These are phyloP conservation scores for Syngnathus acus DNA, from an alignment of 2,797 vertebrate species.

Conservation along the genomic window DNA sequence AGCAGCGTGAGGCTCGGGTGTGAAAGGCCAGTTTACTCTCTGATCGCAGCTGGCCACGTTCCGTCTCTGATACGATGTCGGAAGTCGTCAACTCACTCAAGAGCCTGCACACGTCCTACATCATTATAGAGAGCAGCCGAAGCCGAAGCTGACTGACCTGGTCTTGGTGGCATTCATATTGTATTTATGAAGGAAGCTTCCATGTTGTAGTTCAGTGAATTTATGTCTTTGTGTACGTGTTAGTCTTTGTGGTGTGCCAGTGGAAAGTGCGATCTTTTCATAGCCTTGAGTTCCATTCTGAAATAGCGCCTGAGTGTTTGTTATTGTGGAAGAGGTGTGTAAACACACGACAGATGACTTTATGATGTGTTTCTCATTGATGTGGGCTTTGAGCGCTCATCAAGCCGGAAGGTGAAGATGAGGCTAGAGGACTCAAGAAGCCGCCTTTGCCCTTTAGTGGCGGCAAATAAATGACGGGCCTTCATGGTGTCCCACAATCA, in stretches of 20 bases:
- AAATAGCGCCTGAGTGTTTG: constrained; percentile 11
- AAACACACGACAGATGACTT: constrained; percentile 32
- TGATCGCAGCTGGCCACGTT: too few species aligned
- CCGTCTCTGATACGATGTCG: too few species aligned
- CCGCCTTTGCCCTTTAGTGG: constrained; percentile 46
- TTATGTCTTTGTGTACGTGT: constrained; percentile 25
- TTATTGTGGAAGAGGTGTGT: constrained; percentile 36
- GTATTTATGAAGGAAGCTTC: constrained; percentile 30
- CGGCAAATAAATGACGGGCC: constrained; percentile 53
- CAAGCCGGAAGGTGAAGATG: constrained; percentile 21
- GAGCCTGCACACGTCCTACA: background rate
- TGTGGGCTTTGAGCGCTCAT: constrained; percentile 39
- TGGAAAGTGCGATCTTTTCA: background rate
- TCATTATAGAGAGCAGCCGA: background rate
- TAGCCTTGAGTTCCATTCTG: background rate
- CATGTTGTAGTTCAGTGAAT: constrained; percentile 29
- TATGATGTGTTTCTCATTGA: constrained; percentile 20
- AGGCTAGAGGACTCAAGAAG: constrained; percentile 33
- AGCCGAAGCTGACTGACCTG: background rate
- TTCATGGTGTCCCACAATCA: constrained; percentile 56
- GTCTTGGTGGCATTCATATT: background rate
- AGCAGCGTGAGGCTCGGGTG: too few species aligned
- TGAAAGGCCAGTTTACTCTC: too few species aligned
- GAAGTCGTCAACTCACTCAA: background rate
- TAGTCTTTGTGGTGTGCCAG: background rate